phyloP scores from a whole-genome alignment of 2,888 invertebrate genomes.

The Eledone cirrhosa region DNA sequence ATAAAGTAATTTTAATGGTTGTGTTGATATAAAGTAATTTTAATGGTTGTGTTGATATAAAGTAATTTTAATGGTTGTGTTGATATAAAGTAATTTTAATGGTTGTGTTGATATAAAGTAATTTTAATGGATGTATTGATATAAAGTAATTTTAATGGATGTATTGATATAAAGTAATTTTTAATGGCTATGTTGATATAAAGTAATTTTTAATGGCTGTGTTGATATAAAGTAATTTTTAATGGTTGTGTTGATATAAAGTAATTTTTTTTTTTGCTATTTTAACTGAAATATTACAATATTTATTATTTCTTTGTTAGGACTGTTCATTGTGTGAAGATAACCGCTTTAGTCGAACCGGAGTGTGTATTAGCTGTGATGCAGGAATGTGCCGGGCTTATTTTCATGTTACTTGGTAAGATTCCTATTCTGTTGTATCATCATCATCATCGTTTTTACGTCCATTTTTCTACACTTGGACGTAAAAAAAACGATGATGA shows the following conservation, averaged over 20 bases:
- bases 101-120: no score
- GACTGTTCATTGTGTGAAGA: slow-evolving; percentile 91
- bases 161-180: not conserved
- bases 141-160: not conserved
- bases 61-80: not conserved
- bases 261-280: not conserved
- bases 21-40: not conserved
- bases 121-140: no score
- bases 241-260: not conserved
- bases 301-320: slow-evolving; percentile 46
- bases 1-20: not conserved
- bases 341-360: slow-evolving; percentile 85
- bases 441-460: no score
- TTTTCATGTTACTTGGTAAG: slow-evolving; percentile 92
- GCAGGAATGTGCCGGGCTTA: slow-evolving; percentile 97
- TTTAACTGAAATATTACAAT: not conserved
- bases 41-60: not conserved
- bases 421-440: not conserved
- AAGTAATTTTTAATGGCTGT: not conserved
- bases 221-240: not conserved
- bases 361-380: slow-evolving; percentile 96
- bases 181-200: not conserved
- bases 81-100: not conserved
- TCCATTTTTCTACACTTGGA: no score
- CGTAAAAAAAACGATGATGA: no score